Conservation (phyloP, 2,113 vertebrate species). For the Sorex araneus region DNA sequence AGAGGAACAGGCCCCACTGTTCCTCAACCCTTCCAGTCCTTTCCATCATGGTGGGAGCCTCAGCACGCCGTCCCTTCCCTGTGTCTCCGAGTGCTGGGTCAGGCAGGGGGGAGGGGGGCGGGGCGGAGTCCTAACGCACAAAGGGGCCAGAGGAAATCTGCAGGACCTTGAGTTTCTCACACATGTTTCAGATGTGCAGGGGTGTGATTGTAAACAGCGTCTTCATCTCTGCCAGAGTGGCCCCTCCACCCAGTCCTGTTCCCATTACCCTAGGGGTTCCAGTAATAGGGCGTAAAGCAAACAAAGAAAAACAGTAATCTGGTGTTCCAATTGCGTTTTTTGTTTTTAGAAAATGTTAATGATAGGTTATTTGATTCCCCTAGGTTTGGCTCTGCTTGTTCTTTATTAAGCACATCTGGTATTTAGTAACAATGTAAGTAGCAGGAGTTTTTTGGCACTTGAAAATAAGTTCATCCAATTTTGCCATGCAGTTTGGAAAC, state of each 20-base stretch:
- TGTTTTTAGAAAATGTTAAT: slow-evolving; percentile 93
- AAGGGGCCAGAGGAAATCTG: slow-evolving; percentile 78
- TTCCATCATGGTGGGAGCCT: slow-evolving; percentile 23
- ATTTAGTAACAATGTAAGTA: slow-evolving; percentile 95
- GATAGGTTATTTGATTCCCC: slow-evolving; percentile 92
- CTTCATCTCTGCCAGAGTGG: slow-evolving; percentile 84
- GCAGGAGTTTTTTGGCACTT: slow-evolving; percentile 90
- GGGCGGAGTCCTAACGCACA: background rate
- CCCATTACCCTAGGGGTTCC: slow-evolving; percentile 89
- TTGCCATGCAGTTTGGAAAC: slow-evolving; percentile 95
- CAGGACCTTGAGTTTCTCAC: slow-evolving; percentile 88
- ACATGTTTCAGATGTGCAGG: slow-evolving; percentile 88
- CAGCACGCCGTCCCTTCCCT: background rate
- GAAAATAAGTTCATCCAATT: slow-evolving; percentile 91
- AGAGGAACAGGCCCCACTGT: slow-evolving; percentile 62
- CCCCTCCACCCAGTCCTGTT: slow-evolving; percentile 86
- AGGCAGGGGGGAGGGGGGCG: no score
- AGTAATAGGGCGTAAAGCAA: slow-evolving; percentile 90
- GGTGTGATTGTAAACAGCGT: slow-evolving; percentile 89
- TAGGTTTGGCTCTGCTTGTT: slow-evolving; percentile 89
- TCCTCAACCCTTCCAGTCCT: slow-evolving; percentile 68
- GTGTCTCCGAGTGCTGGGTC: no score
- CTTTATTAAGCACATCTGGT: slow-evolving; percentile 94
- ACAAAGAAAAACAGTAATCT: slow-evolving; percentile 92
- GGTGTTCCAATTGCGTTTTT: slow-evolving; percentile 88